Evolutionary conservation across 1,140 invertebrate species (phyloP), one percentile per base, ranked within the genome.

Genomic region (Scaptomyza hsui): DNA sequence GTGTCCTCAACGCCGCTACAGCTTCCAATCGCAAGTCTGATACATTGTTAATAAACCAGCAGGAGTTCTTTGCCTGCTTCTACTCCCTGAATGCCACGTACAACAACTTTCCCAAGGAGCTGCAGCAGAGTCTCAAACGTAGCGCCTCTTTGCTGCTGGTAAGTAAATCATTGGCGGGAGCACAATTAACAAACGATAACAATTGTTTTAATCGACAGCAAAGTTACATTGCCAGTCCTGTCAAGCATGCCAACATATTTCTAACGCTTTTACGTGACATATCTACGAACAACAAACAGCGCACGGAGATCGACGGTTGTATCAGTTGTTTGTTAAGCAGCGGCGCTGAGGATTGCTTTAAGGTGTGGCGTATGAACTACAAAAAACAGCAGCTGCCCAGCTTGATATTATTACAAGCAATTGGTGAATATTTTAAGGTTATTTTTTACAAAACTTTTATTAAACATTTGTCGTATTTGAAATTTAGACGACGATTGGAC

Each of bases 301-400:
- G 41, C 12, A 78, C 57, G 49, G 83, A 90, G 53, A 75, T 90
- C 12, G 78, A 78, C 16, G 90, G 85, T 29, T 91, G 90, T 52
- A 64, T 92, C 26, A 89, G 81, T 39, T 93, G 93, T 67, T 85
- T 94, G 19, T 72, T 89, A 2, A 91, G 91, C 53, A 39, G 21
- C 7, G 75, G 75, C 0, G 92, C 93, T 53, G 90, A 92, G 26
- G 89, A 91, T 49, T 93, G 93, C 61, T 92, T 94, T n/a, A 90
- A 78, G 52, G 75, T 89, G 9, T 94, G 94, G 94, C 92, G 80
- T 61, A 93, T 92, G 79, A 65, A 93, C 51, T 93, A 94, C 69
- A 79, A 86, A 5, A 94, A 94, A 61, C 89, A 94, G 83, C 82
- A 93, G 16, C 15, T 86, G 19, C 52, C 89, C 2, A 86, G 88